Base-by-base conservation (phyloP, 2,113 vertebrate species). In the Grammatotria lemairii region DNA sequence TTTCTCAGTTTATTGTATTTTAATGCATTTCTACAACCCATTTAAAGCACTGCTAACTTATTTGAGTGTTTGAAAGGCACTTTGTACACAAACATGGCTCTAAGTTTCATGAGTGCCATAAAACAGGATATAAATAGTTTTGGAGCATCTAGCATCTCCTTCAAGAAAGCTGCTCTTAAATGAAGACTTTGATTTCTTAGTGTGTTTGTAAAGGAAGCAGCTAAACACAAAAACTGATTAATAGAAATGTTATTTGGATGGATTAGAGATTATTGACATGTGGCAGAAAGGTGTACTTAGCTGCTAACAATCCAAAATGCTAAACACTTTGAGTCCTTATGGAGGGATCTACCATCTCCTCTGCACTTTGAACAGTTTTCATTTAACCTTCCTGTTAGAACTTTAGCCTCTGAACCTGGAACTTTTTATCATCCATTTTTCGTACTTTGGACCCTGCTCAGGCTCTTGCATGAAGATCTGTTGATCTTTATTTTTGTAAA, bases 301-400 rank as follows among this genome's bases (percentile, higher is more conserved):
- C 16, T 51, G 73, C 17, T 49, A 51, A 78, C 10, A 33, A 2
- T 51, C 2, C 45, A 78, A 78, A 78, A 78, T 49, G 45, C 73
- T 78, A 19, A 4, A 78, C 47, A 0, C 26, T 51, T 51, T 78
- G 26, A 51, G 73, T 19, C 3, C 45, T 33, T 0, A 33, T 31
- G 26, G 73, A 33, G 1, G 45, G 10, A 49, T 51, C 73, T 17
- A 51, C 16, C 73, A 33, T 51, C 2, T 0, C 0, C 3, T 31
- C 17, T 3, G 10, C 16, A 51, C 3, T 0, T n/a, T 78, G 17
- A 31, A 4, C 28, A 31, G 10, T 78, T 78, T 78, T 51, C 10
- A 33, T n/a, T n/a, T 9, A 51, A 78, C 73, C 45, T 51, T 78
- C 16, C 2, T 33, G 17, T 68, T 68, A 51, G 73, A 49, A 51